Percentiles rank a stretch among this genome's conserved stretches.
Conservation (phyloP, 1,140 invertebrate genomes). For the Hyposmocoma kahamanoa region DNA sequence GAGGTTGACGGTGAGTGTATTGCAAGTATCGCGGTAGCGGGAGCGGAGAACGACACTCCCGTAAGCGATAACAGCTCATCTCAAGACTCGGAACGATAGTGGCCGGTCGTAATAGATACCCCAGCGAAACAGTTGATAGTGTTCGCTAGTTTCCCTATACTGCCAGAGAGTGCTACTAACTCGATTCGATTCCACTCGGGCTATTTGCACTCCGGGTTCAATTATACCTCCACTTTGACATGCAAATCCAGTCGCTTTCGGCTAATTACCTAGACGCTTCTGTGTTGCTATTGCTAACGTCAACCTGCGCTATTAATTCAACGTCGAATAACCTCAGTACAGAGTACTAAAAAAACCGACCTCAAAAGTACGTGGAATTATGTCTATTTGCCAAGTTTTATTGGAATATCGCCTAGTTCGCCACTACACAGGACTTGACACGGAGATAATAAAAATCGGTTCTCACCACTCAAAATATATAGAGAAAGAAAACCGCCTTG, state of each 20-base stretch:
- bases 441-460: too few relatives aligned
- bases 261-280: constrained; percentile 64
- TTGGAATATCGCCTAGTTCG: too few relatives aligned
- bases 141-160: constrained; percentile 34
- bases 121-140: too few relatives aligned
- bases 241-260: constrained; percentile 65
- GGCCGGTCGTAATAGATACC: too few relatives aligned
- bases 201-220: constrained; percentile 66
- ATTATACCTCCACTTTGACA: constrained; percentile 68
- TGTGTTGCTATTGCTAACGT: constrained; percentile 46
- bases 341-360: too few relatives aligned
- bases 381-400: too few relatives aligned
- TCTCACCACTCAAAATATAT: too few relatives aligned
- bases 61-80: not conserved
- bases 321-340: too few relatives aligned
- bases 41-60: not conserved
- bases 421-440: too few relatives aligned
- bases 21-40: not conserved
- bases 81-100: too few relatives aligned
- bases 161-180: constrained; percentile 52
- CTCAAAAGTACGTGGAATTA: too few relatives aligned
- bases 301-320: constrained; percentile 21
- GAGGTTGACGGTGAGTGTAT: constrained; percentile 24
- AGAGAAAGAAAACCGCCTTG: too few relatives aligned
- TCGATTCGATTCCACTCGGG: constrained; percentile 61